Conservation (phyloP, 2,797 vertebrate genomes). For the Poeciliopsis paucimaculata region DNA sequence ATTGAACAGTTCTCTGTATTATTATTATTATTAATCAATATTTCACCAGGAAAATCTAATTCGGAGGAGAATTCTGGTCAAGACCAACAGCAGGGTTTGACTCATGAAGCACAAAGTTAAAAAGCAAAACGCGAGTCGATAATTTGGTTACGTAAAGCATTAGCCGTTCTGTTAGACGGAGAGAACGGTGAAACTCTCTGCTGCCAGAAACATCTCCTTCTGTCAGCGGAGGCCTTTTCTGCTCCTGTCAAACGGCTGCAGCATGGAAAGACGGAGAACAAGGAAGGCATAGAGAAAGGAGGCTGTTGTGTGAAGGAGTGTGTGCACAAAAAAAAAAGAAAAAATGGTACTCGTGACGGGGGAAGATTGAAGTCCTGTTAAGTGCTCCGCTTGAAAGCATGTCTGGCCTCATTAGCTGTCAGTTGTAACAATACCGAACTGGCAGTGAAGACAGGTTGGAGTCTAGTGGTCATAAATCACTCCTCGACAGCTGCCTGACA, state of each 20-base stretch:
- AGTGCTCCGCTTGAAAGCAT: conserved; percentile 85
- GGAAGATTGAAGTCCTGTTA: conserved; percentile 82
- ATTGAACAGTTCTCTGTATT: neutral
- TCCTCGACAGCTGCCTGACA: conserved; percentile 89
- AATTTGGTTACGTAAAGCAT: neutral
- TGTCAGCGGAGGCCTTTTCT: conserved; percentile 57
- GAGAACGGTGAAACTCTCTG: conserved; percentile 25
- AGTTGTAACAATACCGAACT: conserved; percentile 95
- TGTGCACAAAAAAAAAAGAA: conserved; percentile 40
- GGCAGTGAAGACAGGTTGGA: conserved; percentile 96
- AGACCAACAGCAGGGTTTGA: neutral
- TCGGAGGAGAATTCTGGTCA: too few species aligned
- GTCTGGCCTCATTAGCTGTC: conserved; percentile 96
- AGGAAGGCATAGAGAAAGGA: conserved; percentile 63
- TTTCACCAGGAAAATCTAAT: too few species aligned
- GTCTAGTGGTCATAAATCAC: conserved; percentile 90
- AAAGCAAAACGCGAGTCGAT: neutral
- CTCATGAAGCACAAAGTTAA: neutral
- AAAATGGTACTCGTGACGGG: conserved; percentile 71
- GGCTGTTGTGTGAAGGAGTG: conserved; percentile 49
- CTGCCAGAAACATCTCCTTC: conserved; percentile 59
- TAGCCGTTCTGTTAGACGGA: conserved; percentile 8
- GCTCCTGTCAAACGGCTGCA: conserved; percentile 67
- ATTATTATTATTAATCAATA: too few species aligned
- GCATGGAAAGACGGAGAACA: conserved; percentile 67